These are phyloP conservation scores for Sipha maydis DNA, from an alignment of 2,888 invertebrate species.

Conservation along the genomic window DNA sequence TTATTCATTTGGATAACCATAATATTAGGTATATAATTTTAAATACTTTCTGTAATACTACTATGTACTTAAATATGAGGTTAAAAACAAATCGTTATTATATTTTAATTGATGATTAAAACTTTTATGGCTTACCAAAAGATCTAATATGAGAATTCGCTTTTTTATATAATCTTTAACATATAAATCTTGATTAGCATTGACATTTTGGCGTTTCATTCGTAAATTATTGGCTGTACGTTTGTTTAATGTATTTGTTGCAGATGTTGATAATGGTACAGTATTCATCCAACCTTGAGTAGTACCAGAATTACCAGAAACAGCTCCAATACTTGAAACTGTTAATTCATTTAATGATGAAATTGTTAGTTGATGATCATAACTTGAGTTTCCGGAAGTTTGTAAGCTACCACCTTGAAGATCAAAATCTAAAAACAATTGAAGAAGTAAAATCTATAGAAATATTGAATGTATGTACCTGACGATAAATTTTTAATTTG, in stretches of 20 bases:
- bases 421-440: constrained; percentile 63
- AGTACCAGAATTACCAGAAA: constrained; percentile 66
- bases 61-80: too few species aligned
- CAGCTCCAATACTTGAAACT: constrained; percentile 64
- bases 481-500: too few species aligned
- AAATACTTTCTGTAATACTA: too few species aligned
- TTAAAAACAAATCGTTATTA: constrained; percentile 57
- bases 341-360: constrained; percentile 65
- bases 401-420: constrained; percentile 58
- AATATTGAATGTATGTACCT: background rate
- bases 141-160: constrained; percentile 90
- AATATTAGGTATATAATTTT: too few species aligned
- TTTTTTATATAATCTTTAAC: constrained; percentile 95
- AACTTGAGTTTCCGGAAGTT: constrained; percentile 43
- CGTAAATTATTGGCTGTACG: constrained; percentile 72
- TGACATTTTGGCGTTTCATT: constrained; percentile 67
- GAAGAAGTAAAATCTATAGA: background rate
- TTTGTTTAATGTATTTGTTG: constrained; percentile 81
- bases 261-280: constrained; percentile 78
- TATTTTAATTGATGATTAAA: background rate
- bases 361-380: constrained; percentile 66
- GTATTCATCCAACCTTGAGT: constrained; percentile 90
- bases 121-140: constrained; percentile 73
- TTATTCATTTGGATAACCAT: too few species aligned
- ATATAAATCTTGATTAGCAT: constrained; percentile 76